These are phyloP conservation scores for Anguilla japonica DNA, from an alignment of 2,113 vertebrate genomes.

Conservation along the genomic window DNA sequence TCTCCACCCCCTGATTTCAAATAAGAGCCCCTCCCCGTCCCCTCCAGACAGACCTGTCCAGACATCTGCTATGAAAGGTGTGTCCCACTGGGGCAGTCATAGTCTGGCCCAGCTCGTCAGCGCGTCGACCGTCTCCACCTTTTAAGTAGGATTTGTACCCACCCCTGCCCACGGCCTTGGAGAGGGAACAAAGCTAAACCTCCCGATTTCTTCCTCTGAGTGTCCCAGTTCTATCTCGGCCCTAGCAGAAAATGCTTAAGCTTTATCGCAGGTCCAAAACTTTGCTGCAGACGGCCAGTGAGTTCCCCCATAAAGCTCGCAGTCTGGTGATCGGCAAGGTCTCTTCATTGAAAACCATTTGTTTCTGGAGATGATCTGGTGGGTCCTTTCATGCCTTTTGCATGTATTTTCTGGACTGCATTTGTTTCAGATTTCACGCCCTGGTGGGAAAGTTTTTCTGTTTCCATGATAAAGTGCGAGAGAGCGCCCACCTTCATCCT, in stretches of 20 bases:
- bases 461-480: slow-evolving; percentile 1
- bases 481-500: slow-evolving; percentile 17
- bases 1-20: neutral
- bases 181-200: neutral
- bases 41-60: neutral
- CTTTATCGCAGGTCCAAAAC: neutral
- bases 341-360: neutral
- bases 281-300: neutral
- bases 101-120: no score
- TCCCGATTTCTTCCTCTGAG: neutral
- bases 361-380: neutral
- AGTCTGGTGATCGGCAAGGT: neutral
- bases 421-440: slow-evolving; percentile 21
- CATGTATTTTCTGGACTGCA: neutral
- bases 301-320: neutral
- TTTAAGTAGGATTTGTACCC: slow-evolving; percentile 11
- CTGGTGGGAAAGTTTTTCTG: slow-evolving; percentile 25
- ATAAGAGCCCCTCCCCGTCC: neutral
- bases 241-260: neutral
- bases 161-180: neutral
- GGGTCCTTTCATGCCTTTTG: neutral
- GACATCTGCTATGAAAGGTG: slow-evolving; percentile 1
- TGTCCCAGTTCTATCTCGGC: neutral
- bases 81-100: neutral
- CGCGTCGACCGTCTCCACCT: no score